Conservation (phyloP, 2,888 invertebrate species). For the Sericinus montela region DNA sequence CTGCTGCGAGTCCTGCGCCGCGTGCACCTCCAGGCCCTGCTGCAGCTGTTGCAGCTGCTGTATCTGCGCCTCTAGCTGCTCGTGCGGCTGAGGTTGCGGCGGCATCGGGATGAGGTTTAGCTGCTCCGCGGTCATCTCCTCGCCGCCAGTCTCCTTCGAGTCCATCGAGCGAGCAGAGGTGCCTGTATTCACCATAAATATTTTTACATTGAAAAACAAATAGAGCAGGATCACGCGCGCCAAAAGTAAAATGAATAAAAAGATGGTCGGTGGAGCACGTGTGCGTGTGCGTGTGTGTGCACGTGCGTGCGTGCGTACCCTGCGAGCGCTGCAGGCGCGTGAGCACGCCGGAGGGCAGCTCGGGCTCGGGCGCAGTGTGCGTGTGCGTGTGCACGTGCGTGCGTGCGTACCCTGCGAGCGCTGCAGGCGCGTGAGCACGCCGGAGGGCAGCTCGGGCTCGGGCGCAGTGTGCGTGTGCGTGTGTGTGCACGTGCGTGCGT, state of each 20-base stretch:
- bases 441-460: conserved; percentile 83
- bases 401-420: conserved; percentile 78
- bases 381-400: background rate
- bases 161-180: conserved; percentile 42
- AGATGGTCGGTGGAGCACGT: too few species aligned
- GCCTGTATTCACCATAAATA: conserved; percentile 28
- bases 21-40: background rate
- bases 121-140: conserved; percentile 35
- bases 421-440: conserved; percentile 91
- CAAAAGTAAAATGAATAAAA: too few species aligned
- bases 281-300: background rate
- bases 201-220: too few species aligned
- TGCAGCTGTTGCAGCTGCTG: conserved; percentile 7
- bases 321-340: conserved; percentile 90
- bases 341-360: conserved; percentile 81
- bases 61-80: conserved; percentile 31
- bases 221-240: too few species aligned
- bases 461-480: conserved; percentile 40
- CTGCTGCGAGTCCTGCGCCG: background rate
- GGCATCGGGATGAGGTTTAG: conserved; percentile 40
- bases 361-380: too few species aligned
- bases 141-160: conserved; percentile 45
- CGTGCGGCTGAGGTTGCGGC: conserved; percentile 30
- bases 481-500: background rate
- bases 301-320: conserved; percentile 33